phyloP scores from a whole-genome alignment of 2,113 vertebrate species.

The Eonycteris spelaea region DNA sequence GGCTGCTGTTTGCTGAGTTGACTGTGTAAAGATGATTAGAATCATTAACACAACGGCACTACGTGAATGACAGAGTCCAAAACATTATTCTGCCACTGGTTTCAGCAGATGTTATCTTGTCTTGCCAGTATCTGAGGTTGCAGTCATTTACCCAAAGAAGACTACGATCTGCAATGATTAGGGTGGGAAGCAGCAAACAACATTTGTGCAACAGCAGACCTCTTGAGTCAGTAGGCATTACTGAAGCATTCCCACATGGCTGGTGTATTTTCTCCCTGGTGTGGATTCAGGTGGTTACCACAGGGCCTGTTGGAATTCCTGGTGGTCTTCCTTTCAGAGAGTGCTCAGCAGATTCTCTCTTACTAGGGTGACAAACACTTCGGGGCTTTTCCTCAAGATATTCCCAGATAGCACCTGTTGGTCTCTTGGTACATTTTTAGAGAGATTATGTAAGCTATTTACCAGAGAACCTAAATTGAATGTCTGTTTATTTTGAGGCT shows the following conservation, averaged over 20 bases:
- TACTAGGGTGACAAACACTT: background rate
- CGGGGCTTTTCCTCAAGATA: constrained; percentile 14
- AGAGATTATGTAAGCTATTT: constrained; percentile 65
- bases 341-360: background rate
- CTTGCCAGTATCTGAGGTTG: constrained; percentile 39
- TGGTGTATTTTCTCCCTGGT: background rate
- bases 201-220: background rate
- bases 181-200: background rate
- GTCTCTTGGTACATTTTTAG: constrained; percentile 69
- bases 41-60: constrained; percentile 51
- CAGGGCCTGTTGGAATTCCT: constrained; percentile 48
- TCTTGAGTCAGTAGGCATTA: constrained; percentile 33
- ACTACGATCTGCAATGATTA: constrained; percentile 19
- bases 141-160: constrained; percentile 52
- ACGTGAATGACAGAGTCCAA: constrained; percentile 32
- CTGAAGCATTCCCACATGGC: background rate
- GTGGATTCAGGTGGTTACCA: background rate
- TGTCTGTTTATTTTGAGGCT: constrained; percentile 62
- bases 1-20: constrained; percentile 32
- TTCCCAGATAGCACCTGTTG: background rate
- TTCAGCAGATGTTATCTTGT: constrained; percentile 59
- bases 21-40: constrained; percentile 25
- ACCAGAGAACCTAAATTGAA: constrained; percentile 58
- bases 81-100: constrained; percentile 23
- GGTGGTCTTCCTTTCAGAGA: constrained; percentile 36